Evolutionary conservation across 2,797 vertebrate genomes (phyloP).

Genomic region (Microhierax caerulescens): DNA sequence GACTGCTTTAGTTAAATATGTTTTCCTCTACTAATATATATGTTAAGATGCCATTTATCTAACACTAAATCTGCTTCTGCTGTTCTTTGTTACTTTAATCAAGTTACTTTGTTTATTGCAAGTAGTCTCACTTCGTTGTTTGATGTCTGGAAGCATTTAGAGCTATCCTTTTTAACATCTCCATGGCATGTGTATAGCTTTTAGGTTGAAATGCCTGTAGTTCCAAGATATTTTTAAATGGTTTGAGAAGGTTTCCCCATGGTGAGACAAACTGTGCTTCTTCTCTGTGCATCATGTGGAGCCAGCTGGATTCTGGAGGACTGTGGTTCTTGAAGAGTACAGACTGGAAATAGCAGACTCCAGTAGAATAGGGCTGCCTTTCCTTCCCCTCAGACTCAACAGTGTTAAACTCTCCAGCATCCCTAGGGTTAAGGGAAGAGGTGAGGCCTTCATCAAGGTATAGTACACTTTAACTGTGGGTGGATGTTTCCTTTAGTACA

Average conservation of each 20-base stretch:
- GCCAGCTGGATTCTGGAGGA: background rate
- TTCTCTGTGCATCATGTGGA: background rate
- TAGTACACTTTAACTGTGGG: background rate
- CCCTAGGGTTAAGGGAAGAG: constrained; percentile 40
- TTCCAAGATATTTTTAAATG: background rate
- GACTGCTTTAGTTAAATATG: background rate
- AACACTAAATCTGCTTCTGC: background rate
- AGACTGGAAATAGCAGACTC: background rate
- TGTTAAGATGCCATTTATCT: background rate
- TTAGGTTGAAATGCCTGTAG: background rate
- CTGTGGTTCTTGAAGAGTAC: background rate
- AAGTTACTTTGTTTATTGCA: background rate
- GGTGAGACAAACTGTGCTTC: background rate
- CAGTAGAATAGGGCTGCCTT: background rate
- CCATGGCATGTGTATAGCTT: background rate
- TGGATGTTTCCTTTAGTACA: constrained; percentile 42
- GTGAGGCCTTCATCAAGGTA: background rate
- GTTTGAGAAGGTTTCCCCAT: background rate
- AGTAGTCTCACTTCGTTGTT: background rate
- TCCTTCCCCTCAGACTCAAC: background rate
- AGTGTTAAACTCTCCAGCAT: background rate
- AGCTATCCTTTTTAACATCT: background rate
- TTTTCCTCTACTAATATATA: background rate
- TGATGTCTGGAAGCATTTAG: background rate
- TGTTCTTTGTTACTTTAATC: background rate